Base-by-base conservation (phyloP, 1,140 invertebrate genomes). In the Tetramorium parvispinum region DNA sequence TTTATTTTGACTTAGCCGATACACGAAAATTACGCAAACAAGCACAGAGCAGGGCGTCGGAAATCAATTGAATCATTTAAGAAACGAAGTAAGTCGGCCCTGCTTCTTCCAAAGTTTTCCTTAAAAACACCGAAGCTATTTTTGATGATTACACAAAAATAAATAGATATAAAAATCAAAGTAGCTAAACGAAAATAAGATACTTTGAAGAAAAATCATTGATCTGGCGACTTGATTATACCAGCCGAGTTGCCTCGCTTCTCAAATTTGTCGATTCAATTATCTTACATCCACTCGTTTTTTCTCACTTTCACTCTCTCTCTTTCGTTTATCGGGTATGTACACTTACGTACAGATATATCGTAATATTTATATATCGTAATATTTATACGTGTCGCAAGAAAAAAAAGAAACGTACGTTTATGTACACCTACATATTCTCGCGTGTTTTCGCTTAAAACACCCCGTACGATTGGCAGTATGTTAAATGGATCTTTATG, bases 381-480 rank as follows among this genome's bases (percentile, higher is more conserved):
- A 86, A 79, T 86, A 81, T 82, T 24, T 81, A 81, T 85, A 91
- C 86, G 86, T 83, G 76, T 68, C 68, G 86, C 86, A 83, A 43
- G 43, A 82, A 90, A 90, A 86, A 87, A 88, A 51, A 65, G 55
- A 40, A 63, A 89, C 79, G 73, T 66, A 83, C 55, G 55, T 49
- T 85, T 89, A 92, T 89, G 77, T 82, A 90, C 87, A 93, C 87
- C 81, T 90, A 91, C 89, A 21, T 88, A 88, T 85, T 82, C 57
- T 87, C 79, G 85, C 24, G 57, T 88, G 76, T 87, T 59, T 88
- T 24, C 37, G 43, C 85, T 81, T 89, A 77, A 91, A 88, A 89
- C 91, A 85, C 85, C 79, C 77, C 88, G 73, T 89, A 92, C 88
- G 89, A 93, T 92, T 94, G 92, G 94, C 93, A 94, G 94, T 94